These are phyloP conservation scores for Minunthozetes semirufus DNA, from an alignment of 2,888 invertebrate genomes.

Conservation along the genomic window DNA sequence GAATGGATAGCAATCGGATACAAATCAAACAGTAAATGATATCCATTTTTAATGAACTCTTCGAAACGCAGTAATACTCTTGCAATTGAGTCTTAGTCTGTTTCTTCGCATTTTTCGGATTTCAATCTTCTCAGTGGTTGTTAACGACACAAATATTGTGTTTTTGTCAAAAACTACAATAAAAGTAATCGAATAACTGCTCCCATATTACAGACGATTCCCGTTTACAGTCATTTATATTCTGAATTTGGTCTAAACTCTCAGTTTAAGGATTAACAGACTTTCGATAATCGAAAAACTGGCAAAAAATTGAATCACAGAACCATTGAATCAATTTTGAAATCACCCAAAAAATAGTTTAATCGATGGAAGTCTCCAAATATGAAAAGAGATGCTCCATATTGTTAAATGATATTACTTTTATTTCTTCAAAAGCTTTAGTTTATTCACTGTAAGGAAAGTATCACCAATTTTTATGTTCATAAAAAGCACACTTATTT, in stretches of 20 bases:
- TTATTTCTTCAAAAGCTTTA: background rate
- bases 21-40: constrained; percentile 31
- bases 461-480: background rate
- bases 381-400: background rate
- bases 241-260: too few relatives aligned
- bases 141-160: constrained; percentile 14
- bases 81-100: background rate
- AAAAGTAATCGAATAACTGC: background rate
- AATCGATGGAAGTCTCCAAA: too few relatives aligned
- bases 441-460: background rate
- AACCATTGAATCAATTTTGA: too few relatives aligned
- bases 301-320: too few relatives aligned
- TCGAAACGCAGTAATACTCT: constrained; percentile 8
- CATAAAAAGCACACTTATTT: background rate
- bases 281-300: too few relatives aligned
- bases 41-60: constrained; percentile 28
- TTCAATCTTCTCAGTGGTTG: constrained; percentile 14
- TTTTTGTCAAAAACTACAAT: constrained; percentile 3
- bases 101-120: background rate
- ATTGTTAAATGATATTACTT: background rate
- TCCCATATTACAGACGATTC: too few relatives aligned
- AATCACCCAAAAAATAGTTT: too few relatives aligned
- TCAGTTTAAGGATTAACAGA: too few relatives aligned
- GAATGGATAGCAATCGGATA: background rate
- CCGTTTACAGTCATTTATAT: too few relatives aligned